Percentiles rank a stretch among this genome's conserved stretches.
phyloP scores from a whole-genome alignment of 2,797 vertebrate species.

The Silurus aristotelis region DNA sequence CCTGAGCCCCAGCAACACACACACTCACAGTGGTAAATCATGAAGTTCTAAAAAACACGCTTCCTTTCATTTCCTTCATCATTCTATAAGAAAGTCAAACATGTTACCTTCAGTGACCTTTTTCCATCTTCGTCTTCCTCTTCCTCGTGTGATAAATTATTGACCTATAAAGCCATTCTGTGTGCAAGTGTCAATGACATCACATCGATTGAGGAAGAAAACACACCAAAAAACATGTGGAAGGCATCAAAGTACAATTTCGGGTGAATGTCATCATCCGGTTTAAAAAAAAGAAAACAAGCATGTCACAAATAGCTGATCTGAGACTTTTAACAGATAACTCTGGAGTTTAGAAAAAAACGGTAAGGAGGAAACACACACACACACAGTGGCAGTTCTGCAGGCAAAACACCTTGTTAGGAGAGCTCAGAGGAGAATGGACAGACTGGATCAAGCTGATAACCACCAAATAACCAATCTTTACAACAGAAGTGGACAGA shows the following conservation, averaged over 20 bases:
- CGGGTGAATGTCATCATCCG: neutral
- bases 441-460: neutral
- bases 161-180: no score
- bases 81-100: neutral
- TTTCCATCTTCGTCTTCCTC: neutral
- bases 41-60: neutral
- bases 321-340: neutral
- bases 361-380: neutral
- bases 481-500: no score
- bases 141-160: neutral
- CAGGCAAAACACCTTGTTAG: neutral
- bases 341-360: neutral
- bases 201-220: neutral
- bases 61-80: neutral
- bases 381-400: neutral
- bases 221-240: neutral
- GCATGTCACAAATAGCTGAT: neutral
- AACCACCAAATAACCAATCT: neutral
- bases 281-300: neutral
- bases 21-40: neutral
- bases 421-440: neutral
- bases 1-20: constrained; percentile 49
- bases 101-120: neutral
- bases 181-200: no score
- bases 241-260: neutral